Evolutionary conservation across 1,140 invertebrate genomes (phyloP), one percentile per base, ranked within the genome.

Genomic region (Lepidurus arcticus): DNA sequence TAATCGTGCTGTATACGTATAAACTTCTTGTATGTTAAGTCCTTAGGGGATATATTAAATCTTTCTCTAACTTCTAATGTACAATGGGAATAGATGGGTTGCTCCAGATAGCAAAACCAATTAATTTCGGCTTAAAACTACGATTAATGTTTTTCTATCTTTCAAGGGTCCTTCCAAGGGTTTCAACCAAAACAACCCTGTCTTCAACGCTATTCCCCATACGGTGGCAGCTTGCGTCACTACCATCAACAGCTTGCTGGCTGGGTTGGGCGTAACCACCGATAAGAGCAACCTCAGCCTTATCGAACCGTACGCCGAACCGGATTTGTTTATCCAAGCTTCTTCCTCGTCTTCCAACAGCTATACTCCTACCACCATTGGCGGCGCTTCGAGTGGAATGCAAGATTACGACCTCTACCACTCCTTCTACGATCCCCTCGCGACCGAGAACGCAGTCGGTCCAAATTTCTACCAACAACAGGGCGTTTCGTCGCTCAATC

Each of bases 151-250:
- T 47, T 21, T 13, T 21, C 16, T 65, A 21, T 65, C 53, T 7
- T 16, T 65, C 53, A n/a, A 65, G 53, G 53, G 53, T 21, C 53
- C 53, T n/a, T 65, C 53, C 16, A 65, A 65, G 53, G 53, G 53
- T 7, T 65, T 65, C 9, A 21, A 16, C 21, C 7, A n/a, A 16
- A 65, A 65, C 53, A 11, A n/a, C 53, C 2, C 53, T 65, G 34
- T 3, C 2, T 65, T 4, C 53, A 65, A 13, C 21, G 16, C 53
- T 1, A 21, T 1, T n/a, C 16, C 21, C 6, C n/a, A 21, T 3
- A 65, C 53, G 21, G 21, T 21, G 8, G 13, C 1, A 4, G 53
- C 53, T 16, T 65, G 53, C 21, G 53, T 65, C 53, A 65, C 53
- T 9, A 65, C 53, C 53, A 65, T 65, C 16, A 65, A 65, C 53